Conservation (phyloP, 2,888 invertebrate species). For the Meliscaeva auricollis region DNA sequence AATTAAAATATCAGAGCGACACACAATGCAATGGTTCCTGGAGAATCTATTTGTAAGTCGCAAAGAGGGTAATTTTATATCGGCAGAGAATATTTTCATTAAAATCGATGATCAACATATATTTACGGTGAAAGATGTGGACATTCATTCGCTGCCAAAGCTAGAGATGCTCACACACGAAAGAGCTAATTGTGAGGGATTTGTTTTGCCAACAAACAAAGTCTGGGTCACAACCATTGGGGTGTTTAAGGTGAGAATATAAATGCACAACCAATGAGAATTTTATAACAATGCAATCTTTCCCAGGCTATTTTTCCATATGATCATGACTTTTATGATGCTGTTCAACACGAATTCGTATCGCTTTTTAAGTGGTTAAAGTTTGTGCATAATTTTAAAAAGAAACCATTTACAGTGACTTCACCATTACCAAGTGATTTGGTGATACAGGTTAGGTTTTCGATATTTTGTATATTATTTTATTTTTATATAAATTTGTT, state of each 20-base stretch:
- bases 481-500: background rate
- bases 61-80: conserved; percentile 82
- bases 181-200: conserved; percentile 90
- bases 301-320: conserved; percentile 93
- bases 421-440: conserved; percentile 94
- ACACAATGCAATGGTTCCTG: conserved; percentile 88
- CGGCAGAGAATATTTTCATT: conserved; percentile 83
- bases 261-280: too few species aligned
- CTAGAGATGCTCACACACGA: conserved; percentile 89
- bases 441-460: conserved; percentile 89
- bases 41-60: conserved; percentile 85
- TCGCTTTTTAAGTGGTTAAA: conserved; percentile 97
- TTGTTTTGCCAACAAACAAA: conserved; percentile 89
- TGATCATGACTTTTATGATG: conserved; percentile 94
- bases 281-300: too few species aligned
- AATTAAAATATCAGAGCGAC: conserved; percentile 88
- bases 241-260: conserved; percentile 82
- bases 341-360: conserved; percentile 94
- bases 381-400: conserved; percentile 90
- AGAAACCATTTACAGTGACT: conserved; percentile 88
- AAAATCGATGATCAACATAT: conserved; percentile 90
- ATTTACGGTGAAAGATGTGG: conserved; percentile 89
- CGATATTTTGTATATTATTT: background rate
- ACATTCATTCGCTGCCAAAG: conserved; percentile 86
- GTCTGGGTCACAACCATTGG: conserved; percentile 85